Base-by-base conservation (phyloP, 2,797 vertebrate species). In the Aldrovandia affinis region DNA sequence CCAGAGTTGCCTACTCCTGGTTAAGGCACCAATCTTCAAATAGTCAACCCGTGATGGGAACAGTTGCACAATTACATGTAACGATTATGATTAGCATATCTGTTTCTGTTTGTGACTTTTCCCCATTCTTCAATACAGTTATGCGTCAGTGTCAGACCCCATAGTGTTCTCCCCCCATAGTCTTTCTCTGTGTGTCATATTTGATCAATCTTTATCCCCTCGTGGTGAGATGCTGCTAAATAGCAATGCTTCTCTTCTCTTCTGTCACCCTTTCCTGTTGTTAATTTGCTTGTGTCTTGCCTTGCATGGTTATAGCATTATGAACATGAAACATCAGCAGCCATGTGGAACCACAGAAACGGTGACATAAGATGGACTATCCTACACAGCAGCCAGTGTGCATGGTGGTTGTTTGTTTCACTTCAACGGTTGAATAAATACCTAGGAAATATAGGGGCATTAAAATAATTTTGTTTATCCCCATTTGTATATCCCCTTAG, bases 381-480 rank as follows among this genome's bases (percentile, higher is more conserved):
- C 20, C 59, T 36, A 3, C 42, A 55, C 36, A 47, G 80, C 39
- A 61, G 80, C 20, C 61, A 70, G 33, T 30, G 25, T 75, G 28
- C 78, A 80, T 54, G 30, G 55, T 28, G 4, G 79, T n/a, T 85
- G 73, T 78, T 81, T 59, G 70, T 83, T 85, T 87, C 75, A 78
- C 83, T 83, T 81, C 70, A 85, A 28, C 52, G 75, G 28, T 81
- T 61, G 39, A 85, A 75, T 86, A 78, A 88, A 83, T 85, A 81
- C 81, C 73, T 78, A 86, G 81, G 63, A 89, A 87, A 85, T 85
- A 87, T 75, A 81, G 47, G 68, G 33, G 57, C 42, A 82, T 78
- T 80, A 87, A n/a, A 83, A 78, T 85, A 70, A 78, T 87, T 88
- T 81, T 81, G 78, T 89, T 89, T 85, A 85, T 90, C 47, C 79